Evolutionary conservation across 2,888 invertebrate genomes (phyloP), one percentile per base, ranked within the genome.

Genomic region (Desoria tigrina): DNA sequence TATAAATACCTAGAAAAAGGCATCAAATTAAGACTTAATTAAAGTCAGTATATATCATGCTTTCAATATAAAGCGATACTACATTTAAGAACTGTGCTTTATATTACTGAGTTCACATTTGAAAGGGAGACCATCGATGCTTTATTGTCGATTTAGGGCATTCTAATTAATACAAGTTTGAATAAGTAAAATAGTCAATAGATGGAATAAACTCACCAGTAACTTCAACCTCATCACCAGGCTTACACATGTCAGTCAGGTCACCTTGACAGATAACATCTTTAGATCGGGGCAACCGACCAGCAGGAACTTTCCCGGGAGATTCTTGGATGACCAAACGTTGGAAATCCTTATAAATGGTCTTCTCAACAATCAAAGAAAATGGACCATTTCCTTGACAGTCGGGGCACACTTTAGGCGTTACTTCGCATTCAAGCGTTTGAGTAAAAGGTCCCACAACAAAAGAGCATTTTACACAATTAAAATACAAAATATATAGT

Each of bases 301-400:
- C 99, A 0, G 99, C 96, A 0, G 97, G 95, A 61, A 99, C 94
- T 75, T 94, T 89, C 0, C 98, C 96, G 0, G 99, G 99, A 2
- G 95, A 94, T 82, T 99, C 99, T 83, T 99, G 99, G 72, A 99
- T 85, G 0, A 96, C 97, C 42, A 99, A 88, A 78, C 96, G 92
- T 82, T 99, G 99, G 79, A 98, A 99, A 82, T 99, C 99, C 60
- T 97, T 88, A 81, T 98, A 99, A 6, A 99, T 81, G 0, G 99
- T 99, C 88, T 97, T 90, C 79, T 98, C 98, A 94, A 98, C 97
- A 80, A 98, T 99, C 28, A 99, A 27, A 7, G 66, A 32, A 61
- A 75, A 74, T 21, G 72, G 75, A 1, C 73, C 75, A 23, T 66
- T 63, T 21, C 66, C 94, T 80, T 99, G 98, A 85, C 98, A 99